phyloP scores from a whole-genome alignment of 1,140 invertebrate genomes.

The Aphelinus certus region DNA sequence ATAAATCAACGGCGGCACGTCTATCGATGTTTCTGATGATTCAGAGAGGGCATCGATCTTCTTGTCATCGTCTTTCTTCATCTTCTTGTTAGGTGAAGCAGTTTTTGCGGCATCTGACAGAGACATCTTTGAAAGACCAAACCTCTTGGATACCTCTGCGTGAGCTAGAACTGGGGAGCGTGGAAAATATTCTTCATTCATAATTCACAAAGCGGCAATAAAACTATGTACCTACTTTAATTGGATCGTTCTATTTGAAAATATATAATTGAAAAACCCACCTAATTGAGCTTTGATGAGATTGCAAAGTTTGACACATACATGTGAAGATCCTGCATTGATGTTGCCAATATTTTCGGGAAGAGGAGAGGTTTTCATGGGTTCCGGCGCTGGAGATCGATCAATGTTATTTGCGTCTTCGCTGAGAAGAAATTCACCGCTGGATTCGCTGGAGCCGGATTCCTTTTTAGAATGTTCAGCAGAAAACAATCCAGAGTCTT shows the following conservation, averaged over 20 bases:
- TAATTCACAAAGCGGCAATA: too few species aligned
- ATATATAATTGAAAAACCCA: background rate
- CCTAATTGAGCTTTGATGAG: conserved; percentile 77
- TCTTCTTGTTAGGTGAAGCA: conserved; percentile 37
- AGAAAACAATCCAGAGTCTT: conserved; percentile 62
- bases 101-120: conserved; percentile 62
- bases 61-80: conserved; percentile 47
- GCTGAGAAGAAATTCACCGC: conserved; percentile 62
- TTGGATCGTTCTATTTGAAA: too few species aligned
- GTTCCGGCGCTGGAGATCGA: conserved; percentile 36
- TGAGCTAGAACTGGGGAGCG: conserved; percentile 70
- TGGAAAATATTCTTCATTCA: too few species aligned
- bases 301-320: conserved; percentile 79
- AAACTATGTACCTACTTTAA: too few species aligned
- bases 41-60: conserved; percentile 42
- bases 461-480: conserved; percentile 64
- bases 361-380: conserved; percentile 21
- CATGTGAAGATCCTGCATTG: conserved; percentile 60
- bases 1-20: conserved; percentile 54
- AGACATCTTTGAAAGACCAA: conserved; percentile 63
- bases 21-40: conserved; percentile 44
- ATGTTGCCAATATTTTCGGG: conserved; percentile 21
- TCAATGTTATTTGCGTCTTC: conserved; percentile 60
- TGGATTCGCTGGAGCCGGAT: conserved; percentile 62
- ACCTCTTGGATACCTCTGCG: conserved; percentile 69